phyloP scores from a whole-genome alignment of 2,797 vertebrate genomes.

The Chiroxiphia lanceolata region DNA sequence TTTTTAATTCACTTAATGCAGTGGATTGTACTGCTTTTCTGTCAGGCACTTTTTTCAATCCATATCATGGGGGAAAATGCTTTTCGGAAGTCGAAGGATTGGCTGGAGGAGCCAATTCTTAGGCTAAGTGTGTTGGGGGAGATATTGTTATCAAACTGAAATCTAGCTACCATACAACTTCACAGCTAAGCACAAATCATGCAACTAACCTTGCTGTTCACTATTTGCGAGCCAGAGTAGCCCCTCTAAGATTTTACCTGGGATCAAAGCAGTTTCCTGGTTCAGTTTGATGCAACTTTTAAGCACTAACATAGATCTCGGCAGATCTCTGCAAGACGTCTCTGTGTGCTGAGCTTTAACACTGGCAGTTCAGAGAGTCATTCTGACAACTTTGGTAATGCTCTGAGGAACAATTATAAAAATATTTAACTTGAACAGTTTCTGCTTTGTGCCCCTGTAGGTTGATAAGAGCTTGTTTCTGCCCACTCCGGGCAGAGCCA shows the following conservation, averaged over 20 bases:
- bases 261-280: background rate
- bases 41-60: background rate
- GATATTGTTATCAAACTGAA: background rate
- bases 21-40: background rate
- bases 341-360: background rate
- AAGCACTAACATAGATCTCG: background rate
- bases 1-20: background rate
- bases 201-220: background rate
- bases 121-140: background rate
- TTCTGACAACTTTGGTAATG: background rate
- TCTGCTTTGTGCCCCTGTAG: background rate
- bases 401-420: background rate
- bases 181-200: background rate
- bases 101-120: background rate
- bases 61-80: background rate
- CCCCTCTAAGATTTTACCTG: background rate
- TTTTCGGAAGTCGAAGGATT: background rate
- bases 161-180: background rate
- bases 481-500: background rate
- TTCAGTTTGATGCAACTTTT: background rate
- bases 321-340: background rate
- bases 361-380: background rate
- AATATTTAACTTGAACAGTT: background rate
- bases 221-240: background rate
- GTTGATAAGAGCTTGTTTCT: background rate